phyloP scores from a whole-genome alignment of 2,888 invertebrate genomes.

The Rhopalosiphum nymphaeae region DNA sequence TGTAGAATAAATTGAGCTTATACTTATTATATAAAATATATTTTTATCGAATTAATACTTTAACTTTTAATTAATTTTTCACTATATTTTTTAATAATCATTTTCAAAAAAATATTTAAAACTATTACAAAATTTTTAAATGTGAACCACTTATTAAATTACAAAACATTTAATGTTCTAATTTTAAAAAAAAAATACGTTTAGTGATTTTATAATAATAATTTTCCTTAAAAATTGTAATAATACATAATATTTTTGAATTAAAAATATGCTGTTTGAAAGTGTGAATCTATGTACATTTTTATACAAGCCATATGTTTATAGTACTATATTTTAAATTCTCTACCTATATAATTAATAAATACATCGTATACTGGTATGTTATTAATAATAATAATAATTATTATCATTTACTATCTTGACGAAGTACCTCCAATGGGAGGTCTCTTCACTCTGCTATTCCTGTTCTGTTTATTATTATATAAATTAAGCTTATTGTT shows the following conservation, averaged over 20 bases:
- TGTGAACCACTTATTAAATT: no score
- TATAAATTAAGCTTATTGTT: no score
- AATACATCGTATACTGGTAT: neutral
- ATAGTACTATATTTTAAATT: neutral
- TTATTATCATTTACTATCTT: no score
- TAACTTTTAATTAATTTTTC: neutral
- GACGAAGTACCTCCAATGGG: no score
- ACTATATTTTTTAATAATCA: neutral
- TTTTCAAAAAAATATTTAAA: neutral
- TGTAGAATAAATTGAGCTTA: neutral
- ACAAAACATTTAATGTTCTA: no score
- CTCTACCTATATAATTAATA: neutral
- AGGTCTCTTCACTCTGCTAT: no score
- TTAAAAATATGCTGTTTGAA: neutral
- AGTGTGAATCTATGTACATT: neutral
- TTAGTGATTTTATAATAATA: neutral
- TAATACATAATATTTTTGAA: neutral
- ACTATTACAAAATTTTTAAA: neutral
- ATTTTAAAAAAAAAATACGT: no score
- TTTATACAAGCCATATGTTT: neutral
- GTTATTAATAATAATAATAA: neutral
- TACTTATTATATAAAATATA: neutral
- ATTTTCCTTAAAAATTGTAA: neutral
- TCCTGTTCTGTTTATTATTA: no score
- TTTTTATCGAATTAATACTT: neutral